Base-by-base conservation (phyloP, 2,888 invertebrate species). In the Mechanitis messenoides region DNA sequence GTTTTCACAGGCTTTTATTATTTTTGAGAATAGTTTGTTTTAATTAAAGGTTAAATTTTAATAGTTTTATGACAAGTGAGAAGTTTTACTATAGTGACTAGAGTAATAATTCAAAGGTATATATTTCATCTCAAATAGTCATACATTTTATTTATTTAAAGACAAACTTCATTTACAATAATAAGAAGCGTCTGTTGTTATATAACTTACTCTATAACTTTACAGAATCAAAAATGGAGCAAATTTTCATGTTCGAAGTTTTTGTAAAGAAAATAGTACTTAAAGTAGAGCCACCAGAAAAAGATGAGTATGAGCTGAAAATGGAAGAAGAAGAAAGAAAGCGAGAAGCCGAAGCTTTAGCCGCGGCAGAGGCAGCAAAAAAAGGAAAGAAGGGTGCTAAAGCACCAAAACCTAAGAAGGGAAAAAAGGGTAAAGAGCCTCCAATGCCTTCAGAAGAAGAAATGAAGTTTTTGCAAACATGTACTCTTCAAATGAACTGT, bases 241-340 rank as follows among this genome's bases (percentile, higher is more conserved):
- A 90, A 77, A 87, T 90, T 60, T 90, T 89, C 60, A 87, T 90
- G 88, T 83, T 90, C 35, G 90, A 90, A 73, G 81, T 87, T 1
- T 87, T 83, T 61, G 87, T 90, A 4, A 87, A 87, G 70, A 87
- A 79, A 67, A 87, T 89, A 7, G 64, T 87, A 50, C 72, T 90
- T 0, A 89, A 90, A 75, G 71, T 89, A 61, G 88, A 87, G 62
- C 89, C 89, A 62, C 82, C 82, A 0, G 78, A 73, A 58, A 90
- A 89, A 78, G 89, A 89, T 80, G 89, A 81, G 68, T 88, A 83
- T 54, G 90, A 90, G 74, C 73, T 90, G 12, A 73, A 67, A 66
- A 63, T 80, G 72, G 88, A 88, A 73, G 90, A 72, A 67, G 87
- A 85, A 65, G 83, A 80, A 56, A 76, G 72, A 66, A 85, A 84